Base-by-base conservation (phyloP, 2,113 vertebrate genomes). In the Scomber scombrus region DNA sequence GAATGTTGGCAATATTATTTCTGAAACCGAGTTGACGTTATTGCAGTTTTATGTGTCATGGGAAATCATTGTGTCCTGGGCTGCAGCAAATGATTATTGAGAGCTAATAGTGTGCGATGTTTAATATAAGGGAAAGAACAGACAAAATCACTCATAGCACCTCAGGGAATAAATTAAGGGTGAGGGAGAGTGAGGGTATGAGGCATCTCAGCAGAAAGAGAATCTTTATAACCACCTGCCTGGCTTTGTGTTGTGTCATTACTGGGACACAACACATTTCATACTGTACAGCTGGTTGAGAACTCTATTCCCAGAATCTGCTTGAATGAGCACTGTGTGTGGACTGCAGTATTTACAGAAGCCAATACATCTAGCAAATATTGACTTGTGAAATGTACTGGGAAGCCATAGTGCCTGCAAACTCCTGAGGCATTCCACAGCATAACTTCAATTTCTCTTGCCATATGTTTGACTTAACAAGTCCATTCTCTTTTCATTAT, bases 61-160 rank as follows among this genome's bases (percentile, higher is more conserved):
- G 98, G 98, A 97, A 97, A 98, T 97, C 97, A 97, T 95, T 92
- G 95, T 91, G 95, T 93, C 93, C 87, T 95, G 92, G 92, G 93
- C 93, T 93, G 93, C 93, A 86, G 86, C 95, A 95, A 94, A 91
- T 91, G 94, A 95, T 96, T 95, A 96, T 94, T 96, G 96, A 96
- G 96, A 95, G 95, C 96, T 97, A 95, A 97, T 96, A 96, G 95
- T 95, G 91, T 92, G 86, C 94, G 91, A 95, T 94, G 96, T 97
- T 97, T 95, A 94, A 95, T 95, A 95, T 95, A 90, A 96, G 96
- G 95, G 95, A 96, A 91, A 95, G 93, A 89, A 89, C 88, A 92
- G 60, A 93, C 93, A 91, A 93, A 95, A 95, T 93, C 91, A 87
- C 88, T 94, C 88, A 91, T 85, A 82, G 93, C 93, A 91, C 95